Evolutionary conservation across 2,113 vertebrate species (phyloP), one percentile per base, ranked within the genome.

Genomic region (Lipotes vexillifer): DNA sequence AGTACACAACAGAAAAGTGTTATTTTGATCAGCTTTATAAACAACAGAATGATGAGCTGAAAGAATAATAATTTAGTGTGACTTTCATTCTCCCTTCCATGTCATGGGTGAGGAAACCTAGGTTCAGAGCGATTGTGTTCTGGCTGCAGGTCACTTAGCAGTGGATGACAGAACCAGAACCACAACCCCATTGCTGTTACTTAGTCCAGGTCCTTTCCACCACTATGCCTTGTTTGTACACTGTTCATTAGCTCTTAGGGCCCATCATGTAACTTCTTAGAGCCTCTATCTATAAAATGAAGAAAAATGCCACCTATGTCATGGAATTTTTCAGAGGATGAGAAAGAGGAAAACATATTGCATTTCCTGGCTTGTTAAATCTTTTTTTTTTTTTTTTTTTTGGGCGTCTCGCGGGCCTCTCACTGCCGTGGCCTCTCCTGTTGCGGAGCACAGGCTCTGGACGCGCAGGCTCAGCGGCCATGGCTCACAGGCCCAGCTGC

Each of bases 61-160:
- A 98, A 75, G 77, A 85, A 71, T n/a, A n/a, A n/a, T 75, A n/a
- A 61, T 95, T 20, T 66, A 57, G 36, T 81, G 7, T 87, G 87
- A 41, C 41, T 96, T 92, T n/a, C 13, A 11, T 41, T 14, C 41
- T 68, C 3, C 36, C n/a, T 2, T 68, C 27, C 4, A 6, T 55
- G 20, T 65, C 18, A 27, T 83, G 75, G 17, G 11, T 71, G 29
- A 90, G 59, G 15, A 90, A 78, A 59, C 25, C 36, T 63, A 66
- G 55, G 14, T 46, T 52, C 44, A n/a, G 12, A 59, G 36, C 52
- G 72, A 17, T 46, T 65, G 46, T 85, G 33, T 44, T 72, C 33
- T 88, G 71, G 63, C 38, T 75, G 23, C 11, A 61, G 25, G 46
- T 91, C 46, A 8, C 27, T 63, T 65, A 80, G 65, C 44, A 44